These are phyloP conservation scores for Polyergus mexicanus DNA, from an alignment of 1,140 invertebrate species.

Conservation along the genomic window DNA sequence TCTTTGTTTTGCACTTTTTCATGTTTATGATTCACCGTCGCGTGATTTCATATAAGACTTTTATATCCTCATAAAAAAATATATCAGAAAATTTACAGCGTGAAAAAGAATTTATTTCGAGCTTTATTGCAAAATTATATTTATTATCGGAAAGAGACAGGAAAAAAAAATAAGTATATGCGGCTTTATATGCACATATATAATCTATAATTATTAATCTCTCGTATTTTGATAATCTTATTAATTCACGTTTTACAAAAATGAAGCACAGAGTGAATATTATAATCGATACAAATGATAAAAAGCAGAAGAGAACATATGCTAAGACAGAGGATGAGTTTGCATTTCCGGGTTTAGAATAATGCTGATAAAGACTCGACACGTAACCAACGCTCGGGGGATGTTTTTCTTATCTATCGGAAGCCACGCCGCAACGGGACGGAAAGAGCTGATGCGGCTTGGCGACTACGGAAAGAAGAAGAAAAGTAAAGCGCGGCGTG, in stretches of 20 bases:
- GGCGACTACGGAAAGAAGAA: constrained; percentile 27
- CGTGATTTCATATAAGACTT: not conserved
- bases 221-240: not conserved
- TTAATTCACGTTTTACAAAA: not conserved
- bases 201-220: constrained; percentile 8
- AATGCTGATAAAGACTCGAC: constrained; percentile 66
- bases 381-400: constrained; percentile 67
- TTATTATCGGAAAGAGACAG: not conserved
- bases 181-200: not conserved
- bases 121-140: constrained; percentile 31
- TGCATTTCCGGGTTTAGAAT: constrained; percentile 39
- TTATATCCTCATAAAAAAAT: constrained; percentile 7
- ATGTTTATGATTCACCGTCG: constrained; percentile 25
- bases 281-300: not conserved
- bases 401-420: constrained; percentile 72
- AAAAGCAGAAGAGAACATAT: constrained; percentile 44
- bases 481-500: constrained; percentile 41
- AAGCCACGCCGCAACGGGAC: constrained; percentile 54
- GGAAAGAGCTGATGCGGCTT: constrained; percentile 53
- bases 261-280: not conserved
- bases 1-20: constrained; percentile 17
- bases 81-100: not conserved
- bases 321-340: constrained; percentile 29
- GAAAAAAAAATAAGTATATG: not conserved
- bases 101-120: too few species aligned